Evolutionary conservation across 2,797 vertebrate genomes (phyloP).

Genomic region (Trichosurus vulpecula): DNA sequence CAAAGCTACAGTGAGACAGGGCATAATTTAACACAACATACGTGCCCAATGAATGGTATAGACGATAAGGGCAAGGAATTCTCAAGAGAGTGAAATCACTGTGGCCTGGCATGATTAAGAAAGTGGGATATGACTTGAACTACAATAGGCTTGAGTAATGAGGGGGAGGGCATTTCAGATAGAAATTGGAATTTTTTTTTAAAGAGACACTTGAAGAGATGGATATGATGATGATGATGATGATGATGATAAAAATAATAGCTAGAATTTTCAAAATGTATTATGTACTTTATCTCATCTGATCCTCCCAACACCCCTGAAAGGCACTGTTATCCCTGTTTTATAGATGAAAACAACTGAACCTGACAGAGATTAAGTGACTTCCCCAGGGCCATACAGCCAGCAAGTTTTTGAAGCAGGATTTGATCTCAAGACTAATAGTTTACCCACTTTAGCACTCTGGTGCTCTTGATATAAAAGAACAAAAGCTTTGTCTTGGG

Average conservation of each 20-base stretch:
- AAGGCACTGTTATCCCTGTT: background rate
- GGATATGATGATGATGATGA: background rate
- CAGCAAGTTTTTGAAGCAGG: background rate
- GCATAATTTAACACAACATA: background rate
- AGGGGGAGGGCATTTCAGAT: background rate
- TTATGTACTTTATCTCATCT: background rate
- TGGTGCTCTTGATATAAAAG: background rate
- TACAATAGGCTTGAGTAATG: background rate
- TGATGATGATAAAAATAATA: background rate
- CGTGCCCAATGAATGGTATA: background rate
- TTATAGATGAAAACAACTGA: background rate
- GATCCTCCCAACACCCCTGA: background rate
- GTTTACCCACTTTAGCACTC: background rate
- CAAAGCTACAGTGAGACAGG: background rate
- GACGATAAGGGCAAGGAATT: too few species aligned
- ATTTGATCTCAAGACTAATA: background rate
- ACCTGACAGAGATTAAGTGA: background rate
- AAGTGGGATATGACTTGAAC: background rate
- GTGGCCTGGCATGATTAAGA: background rate
- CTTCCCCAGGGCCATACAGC: background rate
- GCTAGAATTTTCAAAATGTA: background rate
- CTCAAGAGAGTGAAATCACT: background rate
- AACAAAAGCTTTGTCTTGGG: background rate
- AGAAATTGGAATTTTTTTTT: background rate
- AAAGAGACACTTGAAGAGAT: background rate